A percentile compares a stretch with the other conserved stretches of the same genome.
phyloP scores from a whole-genome alignment of 2,888 invertebrate genomes.

The Myathropa florea region DNA sequence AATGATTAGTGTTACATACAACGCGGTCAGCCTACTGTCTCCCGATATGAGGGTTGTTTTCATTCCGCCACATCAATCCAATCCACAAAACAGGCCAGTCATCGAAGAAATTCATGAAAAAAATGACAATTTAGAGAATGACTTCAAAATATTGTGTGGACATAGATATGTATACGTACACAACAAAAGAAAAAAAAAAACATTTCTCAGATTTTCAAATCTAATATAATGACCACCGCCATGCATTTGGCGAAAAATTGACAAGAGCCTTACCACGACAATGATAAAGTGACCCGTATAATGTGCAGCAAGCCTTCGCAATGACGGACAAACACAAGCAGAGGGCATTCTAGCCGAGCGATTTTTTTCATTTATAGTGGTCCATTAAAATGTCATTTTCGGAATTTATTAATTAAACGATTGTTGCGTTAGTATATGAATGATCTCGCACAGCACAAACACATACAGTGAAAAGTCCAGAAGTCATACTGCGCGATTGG shows the following conservation, averaged over 20 bases:
- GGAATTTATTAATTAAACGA: constrained; percentile 66
- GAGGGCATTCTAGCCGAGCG: constrained; percentile 20
- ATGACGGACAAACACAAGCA: constrained; percentile 8
- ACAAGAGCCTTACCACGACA: constrained; percentile 37
- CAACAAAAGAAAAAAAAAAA: background rate
- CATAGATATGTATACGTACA: background rate
- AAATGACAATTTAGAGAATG: constrained; percentile 5
- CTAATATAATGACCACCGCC: constrained; percentile 54
- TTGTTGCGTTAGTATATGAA: constrained; percentile 27
- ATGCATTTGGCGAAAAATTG: constrained; percentile 1
- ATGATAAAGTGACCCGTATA: constrained; percentile 45
- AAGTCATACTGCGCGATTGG: constrained; percentile 43
- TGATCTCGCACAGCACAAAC: constrained; percentile 18
- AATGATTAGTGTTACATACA: constrained; percentile 7
- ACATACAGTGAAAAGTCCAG: constrained; percentile 17
- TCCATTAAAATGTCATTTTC: constrained; percentile 61
- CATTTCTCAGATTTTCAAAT: constrained; percentile 39
- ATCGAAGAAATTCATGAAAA: constrained; percentile 3
- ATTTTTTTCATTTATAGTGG: constrained; percentile 55
- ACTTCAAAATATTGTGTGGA: constrained; percentile 9
- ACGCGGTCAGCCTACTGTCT: constrained; percentile 4
- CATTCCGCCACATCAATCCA: constrained; percentile 1
- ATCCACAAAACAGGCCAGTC: background rate
- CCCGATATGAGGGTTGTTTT: constrained; percentile 26
- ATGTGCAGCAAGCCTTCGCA: constrained; percentile 27